Percentiles rank a stretch among this genome's conserved stretches.
Conservation (phyloP, 2,888 invertebrate genomes). For the Tholera decimalis region DNA sequence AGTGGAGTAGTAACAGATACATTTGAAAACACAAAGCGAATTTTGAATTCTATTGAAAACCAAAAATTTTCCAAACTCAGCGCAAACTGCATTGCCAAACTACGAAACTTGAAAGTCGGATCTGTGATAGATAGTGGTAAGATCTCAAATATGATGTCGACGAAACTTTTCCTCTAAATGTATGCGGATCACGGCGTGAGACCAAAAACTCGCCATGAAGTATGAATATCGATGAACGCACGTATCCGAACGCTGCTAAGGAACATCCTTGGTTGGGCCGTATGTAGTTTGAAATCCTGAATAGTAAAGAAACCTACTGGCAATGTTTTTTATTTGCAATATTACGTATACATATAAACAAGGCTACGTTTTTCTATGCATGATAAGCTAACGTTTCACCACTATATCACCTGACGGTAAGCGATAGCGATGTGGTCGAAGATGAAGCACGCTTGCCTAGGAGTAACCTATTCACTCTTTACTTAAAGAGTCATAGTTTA, state of each 20-base stretch:
- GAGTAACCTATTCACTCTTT: no score
- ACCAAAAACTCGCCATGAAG: slow-evolving; percentile 53
- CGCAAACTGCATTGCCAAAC: slow-evolving; percentile 35
- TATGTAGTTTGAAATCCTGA: slow-evolving; percentile 1
- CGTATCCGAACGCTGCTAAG: slow-evolving; percentile 29
- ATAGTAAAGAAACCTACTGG: slow-evolving; percentile 15
- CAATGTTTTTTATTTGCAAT: no score
- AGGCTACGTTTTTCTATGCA: no score
- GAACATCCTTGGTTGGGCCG: slow-evolving; percentile 16
- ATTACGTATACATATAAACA: no score
- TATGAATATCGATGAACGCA: slow-evolving; percentile 54
- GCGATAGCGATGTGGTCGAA: no score
- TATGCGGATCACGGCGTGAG: slow-evolving; percentile 42
- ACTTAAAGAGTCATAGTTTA: no score
- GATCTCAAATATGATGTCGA: slow-evolving; percentile 46
- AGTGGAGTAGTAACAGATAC: not conserved
- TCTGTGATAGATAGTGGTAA: slow-evolving; percentile 40
- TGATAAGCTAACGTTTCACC: no score
- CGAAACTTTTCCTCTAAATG: slow-evolving; percentile 32
- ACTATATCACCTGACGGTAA: no score
- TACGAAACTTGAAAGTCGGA: slow-evolving; percentile 23
- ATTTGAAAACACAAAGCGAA: not conserved
- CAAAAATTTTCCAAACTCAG: slow-evolving; percentile 15
- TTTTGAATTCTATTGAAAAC: slow-evolving; percentile 10
- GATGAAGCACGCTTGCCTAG: no score